Evolutionary conservation across 2,113 vertebrate genomes (phyloP).

Genomic region (Oreocharis arfaki): DNA sequence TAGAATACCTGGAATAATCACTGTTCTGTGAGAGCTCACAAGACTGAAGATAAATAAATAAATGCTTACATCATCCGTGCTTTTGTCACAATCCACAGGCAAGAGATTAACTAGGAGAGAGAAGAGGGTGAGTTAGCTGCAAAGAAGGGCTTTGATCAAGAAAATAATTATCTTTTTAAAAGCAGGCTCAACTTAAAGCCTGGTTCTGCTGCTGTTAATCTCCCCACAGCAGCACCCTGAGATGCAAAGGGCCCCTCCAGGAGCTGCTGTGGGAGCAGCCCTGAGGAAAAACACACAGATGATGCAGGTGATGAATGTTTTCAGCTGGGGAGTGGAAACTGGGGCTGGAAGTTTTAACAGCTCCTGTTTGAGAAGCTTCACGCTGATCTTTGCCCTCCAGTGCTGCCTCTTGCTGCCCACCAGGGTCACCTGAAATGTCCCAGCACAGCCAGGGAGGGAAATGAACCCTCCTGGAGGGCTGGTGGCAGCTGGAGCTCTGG

Average conservation of each 20-base stretch:
- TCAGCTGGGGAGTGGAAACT: neutral
- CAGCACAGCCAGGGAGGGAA: neutral
- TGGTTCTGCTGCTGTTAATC: neutral
- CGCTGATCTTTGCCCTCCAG: neutral
- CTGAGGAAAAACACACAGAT: neutral
- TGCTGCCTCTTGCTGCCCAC: neutral
- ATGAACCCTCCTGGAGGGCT: neutral
- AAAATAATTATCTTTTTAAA: neutral
- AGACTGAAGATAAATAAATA: constrained; percentile 21
- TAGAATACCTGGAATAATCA: neutral
- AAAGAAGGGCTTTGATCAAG: constrained; percentile 22
- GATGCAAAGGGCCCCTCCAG: neutral
- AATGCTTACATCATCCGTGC: constrained; percentile 72
- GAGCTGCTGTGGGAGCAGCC: neutral
- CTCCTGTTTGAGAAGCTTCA: neutral
- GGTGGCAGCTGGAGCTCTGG: neutral
- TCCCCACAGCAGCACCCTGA: neutral
- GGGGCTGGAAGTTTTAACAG: neutral
- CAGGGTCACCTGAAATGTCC: neutral
- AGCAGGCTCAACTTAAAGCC: neutral
- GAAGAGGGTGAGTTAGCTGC: constrained; percentile 43
- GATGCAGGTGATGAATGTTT: neutral
- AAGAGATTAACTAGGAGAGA: constrained; percentile 74
- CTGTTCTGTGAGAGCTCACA: neutral
- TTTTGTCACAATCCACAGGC: constrained; percentile 74